A percentile compares a stretch with the other conserved stretches of the same genome.
Conservation (phyloP, 2,113 vertebrate genomes). For the Ophiodon elongatus region DNA sequence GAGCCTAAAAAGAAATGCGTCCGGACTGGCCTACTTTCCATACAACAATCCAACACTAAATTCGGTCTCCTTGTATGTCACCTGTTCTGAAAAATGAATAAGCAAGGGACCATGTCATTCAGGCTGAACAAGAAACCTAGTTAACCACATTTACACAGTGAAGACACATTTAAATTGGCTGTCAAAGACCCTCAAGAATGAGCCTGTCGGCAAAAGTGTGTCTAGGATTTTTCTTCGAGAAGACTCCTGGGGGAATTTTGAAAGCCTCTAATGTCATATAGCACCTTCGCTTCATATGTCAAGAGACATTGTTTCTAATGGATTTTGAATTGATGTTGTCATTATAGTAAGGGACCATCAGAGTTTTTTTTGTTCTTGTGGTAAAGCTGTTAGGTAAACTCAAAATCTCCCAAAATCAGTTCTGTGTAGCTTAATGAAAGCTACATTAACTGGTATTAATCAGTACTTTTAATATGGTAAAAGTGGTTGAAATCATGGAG, state of each 20-base stretch:
- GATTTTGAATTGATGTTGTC: conserved; percentile 9
- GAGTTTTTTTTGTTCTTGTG: not conserved
- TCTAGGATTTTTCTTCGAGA: conserved; percentile 23
- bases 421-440: not conserved
- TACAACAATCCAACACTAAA: conserved; percentile 9
- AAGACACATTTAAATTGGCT: conserved; percentile 41
- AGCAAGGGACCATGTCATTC: conserved; percentile 11
- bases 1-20: conserved; percentile 18
- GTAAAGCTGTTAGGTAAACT: conserved; percentile 1
- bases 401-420: not conserved
- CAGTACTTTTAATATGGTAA: not conserved
- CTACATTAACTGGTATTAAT: not conserved
- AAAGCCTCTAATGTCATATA: conserved; percentile 31
- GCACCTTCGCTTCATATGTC: conserved; percentile 31
- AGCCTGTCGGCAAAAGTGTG: conserved; percentile 16
- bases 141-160: conserved; percentile 23
- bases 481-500: not conserved
- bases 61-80: not conserved
- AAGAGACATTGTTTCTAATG: conserved; percentile 15
- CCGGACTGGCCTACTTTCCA: conserved; percentile 5
- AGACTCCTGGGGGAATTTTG: conserved; percentile 19
- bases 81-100: conserved; percentile 18
- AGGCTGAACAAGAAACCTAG: not conserved
- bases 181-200: conserved; percentile 30
- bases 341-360: conserved; percentile 13